Percentiles rank a stretch among this genome's conserved stretches.
phyloP scores from a whole-genome alignment of 1,140 invertebrate species.

The Uloborus diversus region DNA sequence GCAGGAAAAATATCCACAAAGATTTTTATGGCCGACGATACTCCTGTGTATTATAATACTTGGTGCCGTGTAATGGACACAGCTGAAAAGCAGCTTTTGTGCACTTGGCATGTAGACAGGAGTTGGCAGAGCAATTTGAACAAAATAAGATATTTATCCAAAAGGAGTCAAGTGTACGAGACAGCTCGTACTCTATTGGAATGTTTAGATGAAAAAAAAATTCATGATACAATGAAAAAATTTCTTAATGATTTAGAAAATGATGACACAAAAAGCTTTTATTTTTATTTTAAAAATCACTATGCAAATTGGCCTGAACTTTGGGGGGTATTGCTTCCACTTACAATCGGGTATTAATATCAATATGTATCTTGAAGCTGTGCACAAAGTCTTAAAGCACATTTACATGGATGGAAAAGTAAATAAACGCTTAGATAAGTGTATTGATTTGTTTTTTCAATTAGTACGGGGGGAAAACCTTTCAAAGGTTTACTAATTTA shows the following conservation, averaged over 20 bases:
- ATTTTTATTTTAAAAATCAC: neutral
- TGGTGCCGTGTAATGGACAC: neutral
- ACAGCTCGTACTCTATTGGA: neutral
- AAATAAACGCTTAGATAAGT: too few relatives aligned
- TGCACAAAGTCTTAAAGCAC: neutral
- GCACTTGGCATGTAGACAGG: neutral
- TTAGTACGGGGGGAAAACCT: too few relatives aligned
- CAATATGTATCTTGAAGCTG: neutral
- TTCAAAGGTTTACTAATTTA: too few relatives aligned
- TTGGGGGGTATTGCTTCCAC: neutral
- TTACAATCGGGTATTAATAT: neutral
- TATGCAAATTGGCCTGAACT: neutral
- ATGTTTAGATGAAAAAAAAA: neutral
- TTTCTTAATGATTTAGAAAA: neutral
- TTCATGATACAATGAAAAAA: neutral
- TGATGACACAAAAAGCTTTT: neutral
- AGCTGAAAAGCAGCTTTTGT: neutral
- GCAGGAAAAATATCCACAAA: neutral
- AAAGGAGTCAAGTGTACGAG: neutral
- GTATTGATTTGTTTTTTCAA: too few relatives aligned
- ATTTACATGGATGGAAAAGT: neutral
- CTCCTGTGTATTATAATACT: neutral
- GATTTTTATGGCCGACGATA: constrained; percentile 8
- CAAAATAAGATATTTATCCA: neutral
- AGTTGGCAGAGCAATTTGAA: neutral